Conservation (phyloP, 2,888 invertebrate species). For the Apotomis turbidana region DNA sequence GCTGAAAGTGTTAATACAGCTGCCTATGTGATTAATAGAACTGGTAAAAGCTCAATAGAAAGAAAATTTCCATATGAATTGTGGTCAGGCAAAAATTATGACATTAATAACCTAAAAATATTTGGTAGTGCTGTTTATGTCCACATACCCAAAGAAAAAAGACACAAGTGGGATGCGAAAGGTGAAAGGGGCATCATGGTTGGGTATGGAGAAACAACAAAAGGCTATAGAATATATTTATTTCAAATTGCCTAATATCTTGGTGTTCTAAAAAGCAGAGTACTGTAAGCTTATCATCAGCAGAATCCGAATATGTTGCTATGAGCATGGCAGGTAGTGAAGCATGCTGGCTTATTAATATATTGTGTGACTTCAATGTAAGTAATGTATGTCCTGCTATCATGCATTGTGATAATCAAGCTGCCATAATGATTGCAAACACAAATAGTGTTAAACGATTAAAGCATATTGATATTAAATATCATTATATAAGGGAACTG, state of each 20-base stretch:
- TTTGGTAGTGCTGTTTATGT: conserved; percentile 23
- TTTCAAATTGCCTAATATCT: not conserved
- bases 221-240: conserved; percentile 38
- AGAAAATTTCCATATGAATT: conserved; percentile 28
- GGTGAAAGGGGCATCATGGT: conserved; percentile 25
- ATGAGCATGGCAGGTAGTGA: not conserved
- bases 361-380: not conserved
- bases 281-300: conserved; percentile 2
- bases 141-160: conserved; percentile 29
- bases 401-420: not conserved
- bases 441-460: not conserved
- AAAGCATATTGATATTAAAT: conserved; percentile 3
- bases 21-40: not conserved
- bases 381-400: not conserved
- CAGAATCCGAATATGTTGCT: not conserved
- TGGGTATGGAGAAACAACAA: conserved; percentile 31
- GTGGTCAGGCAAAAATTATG: conserved; percentile 24
- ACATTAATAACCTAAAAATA: conserved; percentile 18
- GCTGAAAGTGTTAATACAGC: conserved; percentile 31
- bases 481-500: not conserved
- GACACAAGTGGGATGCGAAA: conserved; percentile 30
- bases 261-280: not conserved
- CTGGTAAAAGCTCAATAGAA: no score
- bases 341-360: conserved; percentile 13
- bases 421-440: conserved; percentile 8